Base-by-base conservation (phyloP, 2,888 invertebrate genomes). In the Cybosia mesomella region DNA sequence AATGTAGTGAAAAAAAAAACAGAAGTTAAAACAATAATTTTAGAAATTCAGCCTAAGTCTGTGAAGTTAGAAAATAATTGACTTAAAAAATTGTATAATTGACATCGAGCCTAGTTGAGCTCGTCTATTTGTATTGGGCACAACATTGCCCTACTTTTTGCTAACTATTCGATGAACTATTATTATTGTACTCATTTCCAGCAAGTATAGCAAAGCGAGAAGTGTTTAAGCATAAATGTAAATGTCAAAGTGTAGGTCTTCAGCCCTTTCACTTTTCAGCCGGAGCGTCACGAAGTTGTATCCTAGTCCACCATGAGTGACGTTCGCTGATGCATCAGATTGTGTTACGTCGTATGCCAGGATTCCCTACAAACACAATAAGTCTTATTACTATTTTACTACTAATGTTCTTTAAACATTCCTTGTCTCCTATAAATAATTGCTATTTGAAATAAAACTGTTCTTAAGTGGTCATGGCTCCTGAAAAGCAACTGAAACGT, bases 251-350 rank as follows among this genome's bases (percentile, higher is more conserved):
- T 87, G 71, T 1, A 93, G 60, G 0, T 77, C 66, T 2, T 68
- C 54, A 0, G 84, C 87, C 0, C 87, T 76, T 0, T 87, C 89
- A 58, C 93, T 92, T 79, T 92, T 92, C 90, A 93, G 87, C 0
- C 92, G 87, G 2, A 93, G 70, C 21, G 86, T 86, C 0, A 91
- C 85, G 74, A 77, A 91, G 71, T 85, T 83, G 69, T 71, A 85
- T 5, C 92, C 92, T 22, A 92, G 53, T 0, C 92, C 93, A 0
- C 93, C 93, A 0, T 77, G 71, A 0, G 93, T 92, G 5, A 93
- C 79, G 81, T 92, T 92, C 0, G 86, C 91, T 0, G 90, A 84
- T 9, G 93, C 92, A 0, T 76, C 80, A 0, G 86, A 75, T 68
- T 87, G 70, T 0, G 85, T 87, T 71, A 84, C 0, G 24, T 81